Evolutionary conservation across 1,140 invertebrate species (phyloP).

Genomic region (silkworm (Bombyx mori)): ASM3026992v2 NC_085131.1:10550001-10550500

Average conservation of each 20-base stretch:
- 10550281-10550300: constrained; percentile 69
- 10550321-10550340: constrained; percentile 75
- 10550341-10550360: constrained; percentile 74
- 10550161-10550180: constrained; percentile 83
- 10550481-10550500: constrained; percentile 81
- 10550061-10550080: constrained; percentile 73
- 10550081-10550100: constrained; percentile 69
- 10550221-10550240: constrained; percentile 66
- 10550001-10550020: constrained; percentile 75
- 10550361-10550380: constrained; percentile 86
- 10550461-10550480: constrained; percentile 78
- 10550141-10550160: constrained; percentile 81
- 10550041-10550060: constrained; percentile 71
- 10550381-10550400: constrained; percentile 89
- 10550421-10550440: constrained; percentile 91
- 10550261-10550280: constrained; percentile 64
- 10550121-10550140: constrained; percentile 78
- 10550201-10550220: constrained; percentile 72
- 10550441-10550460: constrained; percentile 86
- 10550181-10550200: constrained; percentile 81
- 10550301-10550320: constrained; percentile 76
- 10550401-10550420: constrained; percentile 88
- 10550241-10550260: constrained; percentile 72
- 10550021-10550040: constrained; percentile 63
- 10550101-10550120: constrained; percentile 73